Evolutionary conservation across 2,888 invertebrate species (phyloP), one percentile per base, ranked within the genome.

Genomic region (Drosophila hamatofila): DNA sequence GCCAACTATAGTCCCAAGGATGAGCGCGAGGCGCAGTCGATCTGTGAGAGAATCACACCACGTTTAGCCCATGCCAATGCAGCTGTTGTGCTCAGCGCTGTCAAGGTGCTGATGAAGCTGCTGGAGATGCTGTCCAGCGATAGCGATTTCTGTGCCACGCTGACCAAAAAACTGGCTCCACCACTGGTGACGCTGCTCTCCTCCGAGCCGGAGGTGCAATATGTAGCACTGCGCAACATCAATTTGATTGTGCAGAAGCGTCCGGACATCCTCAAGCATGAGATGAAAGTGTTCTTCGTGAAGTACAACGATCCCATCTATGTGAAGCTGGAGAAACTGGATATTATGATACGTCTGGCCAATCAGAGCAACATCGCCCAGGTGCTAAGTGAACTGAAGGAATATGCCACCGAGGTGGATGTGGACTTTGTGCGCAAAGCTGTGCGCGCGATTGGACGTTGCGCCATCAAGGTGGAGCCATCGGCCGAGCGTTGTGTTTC

Each of bases 251-350:
- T 99, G 18, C 99, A 99, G 93, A 99, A 99, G 93, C 95, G 99
- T 48, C 98, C 99, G 0, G 99, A 99, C 71, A 99, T 99, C 82
- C 94, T 99, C 51, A 99, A 99, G 92, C 98, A 99, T 90, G 99
- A 99, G 94, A 99, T 99, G 99, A 99, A 99, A 94, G 98, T 98
- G 68, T 99, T 99, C 94, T 99, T 99, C 93, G 99, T 99, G 41
- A 99, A 99, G 92, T 99, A 99, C 94, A 99, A 99, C 93, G 99
- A 99, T 94, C 99, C 99, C 0, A 99, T 99, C 92, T 99, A 99
- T 93, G 99, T 99, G 48, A 99, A 99, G 92, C 94, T 99, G 72
- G 99, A 99, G 93, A 99, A 99, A 92, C 92, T 99, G 87, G 99
- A 99, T 92, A 99, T 99, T 66, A 99, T 99, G 99, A 99, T 99